Conservation (phyloP, 2,888 invertebrate species). For the Allophyes oxyacanthae region DNA sequence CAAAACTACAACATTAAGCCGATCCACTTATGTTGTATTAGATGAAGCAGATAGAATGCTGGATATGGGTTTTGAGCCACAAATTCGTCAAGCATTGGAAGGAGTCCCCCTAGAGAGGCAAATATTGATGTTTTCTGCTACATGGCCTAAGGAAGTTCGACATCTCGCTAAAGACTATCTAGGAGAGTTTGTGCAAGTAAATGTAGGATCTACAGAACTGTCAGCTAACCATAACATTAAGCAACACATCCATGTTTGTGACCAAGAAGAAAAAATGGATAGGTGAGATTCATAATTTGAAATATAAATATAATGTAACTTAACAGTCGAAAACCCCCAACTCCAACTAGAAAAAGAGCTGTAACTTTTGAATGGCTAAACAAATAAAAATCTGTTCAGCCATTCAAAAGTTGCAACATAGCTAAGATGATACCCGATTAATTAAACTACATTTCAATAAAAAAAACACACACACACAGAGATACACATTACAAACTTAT, state of each 20-base stretch:
- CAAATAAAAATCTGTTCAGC: too few relatives aligned
- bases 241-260: conserved; percentile 95
- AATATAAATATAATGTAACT: too few relatives aligned
- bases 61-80: conserved; percentile 99
- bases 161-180: conserved; percentile 97
- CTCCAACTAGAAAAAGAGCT: too few relatives aligned
- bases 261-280: conserved; percentile 93
- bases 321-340: too few relatives aligned
- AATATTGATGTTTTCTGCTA: conserved; percentile 99
- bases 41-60: conserved; percentile 98
- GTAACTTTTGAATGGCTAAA: too few relatives aligned
- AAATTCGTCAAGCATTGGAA: conserved; percentile 96
- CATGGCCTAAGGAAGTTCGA: conserved; percentile 98
- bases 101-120: conserved; percentile 97
- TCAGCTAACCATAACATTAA: conserved; percentile 97
- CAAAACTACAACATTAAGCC: conserved; percentile 91
- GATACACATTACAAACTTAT: too few relatives aligned
- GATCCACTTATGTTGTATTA: conserved; percentile 95
- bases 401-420: too few relatives aligned
- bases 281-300: conserved; percentile 36
- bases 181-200: conserved; percentile 96
- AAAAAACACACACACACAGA: too few relatives aligned
- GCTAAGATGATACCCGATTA: too few relatives aligned
- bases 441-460: too few relatives aligned
- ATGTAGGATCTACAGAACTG: conserved; percentile 96